These are phyloP conservation scores for Atethmia centrago DNA, from an alignment of 2,888 invertebrate genomes.

Conservation along the genomic window DNA sequence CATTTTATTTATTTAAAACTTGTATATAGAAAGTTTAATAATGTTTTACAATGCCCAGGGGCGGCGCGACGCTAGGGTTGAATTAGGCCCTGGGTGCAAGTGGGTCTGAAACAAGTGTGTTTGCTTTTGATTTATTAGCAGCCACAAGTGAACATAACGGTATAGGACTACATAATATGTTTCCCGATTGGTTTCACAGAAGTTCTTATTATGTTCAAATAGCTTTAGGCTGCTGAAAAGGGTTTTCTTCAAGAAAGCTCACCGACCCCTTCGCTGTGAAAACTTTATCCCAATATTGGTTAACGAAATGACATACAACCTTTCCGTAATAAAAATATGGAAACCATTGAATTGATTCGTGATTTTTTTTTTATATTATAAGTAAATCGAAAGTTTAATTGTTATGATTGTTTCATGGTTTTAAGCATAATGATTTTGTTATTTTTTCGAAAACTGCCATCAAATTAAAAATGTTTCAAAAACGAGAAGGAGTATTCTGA, in stretches of 20 bases:
- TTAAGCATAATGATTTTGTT: not conserved
- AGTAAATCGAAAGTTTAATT: not conserved
- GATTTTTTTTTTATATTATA: not conserved
- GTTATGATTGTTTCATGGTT: not conserved
- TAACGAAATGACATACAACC: not conserved
- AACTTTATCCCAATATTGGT: not conserved
- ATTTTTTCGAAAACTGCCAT: not conserved
- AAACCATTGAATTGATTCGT: too few relatives aligned
- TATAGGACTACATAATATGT: too few relatives aligned
- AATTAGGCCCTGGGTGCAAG: too few relatives aligned
- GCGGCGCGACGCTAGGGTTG: too few relatives aligned
- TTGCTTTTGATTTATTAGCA: not conserved
- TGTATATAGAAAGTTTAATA: too few relatives aligned
- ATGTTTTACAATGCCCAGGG: too few relatives aligned
- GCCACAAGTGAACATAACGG: not conserved
- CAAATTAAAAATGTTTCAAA: not conserved
- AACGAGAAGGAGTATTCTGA: not conserved
- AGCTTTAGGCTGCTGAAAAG: not conserved
- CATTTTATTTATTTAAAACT: too few relatives aligned
- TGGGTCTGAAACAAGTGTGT: not conserved
- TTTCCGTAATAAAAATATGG: not conserved
- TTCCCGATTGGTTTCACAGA: not conserved
- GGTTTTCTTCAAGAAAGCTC: not conserved
- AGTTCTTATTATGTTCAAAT: not conserved
- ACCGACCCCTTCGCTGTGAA: not conserved